Evolutionary conservation across 2,888 invertebrate species (phyloP).

Genomic region (Gymnosoma rotundatum): DNA sequence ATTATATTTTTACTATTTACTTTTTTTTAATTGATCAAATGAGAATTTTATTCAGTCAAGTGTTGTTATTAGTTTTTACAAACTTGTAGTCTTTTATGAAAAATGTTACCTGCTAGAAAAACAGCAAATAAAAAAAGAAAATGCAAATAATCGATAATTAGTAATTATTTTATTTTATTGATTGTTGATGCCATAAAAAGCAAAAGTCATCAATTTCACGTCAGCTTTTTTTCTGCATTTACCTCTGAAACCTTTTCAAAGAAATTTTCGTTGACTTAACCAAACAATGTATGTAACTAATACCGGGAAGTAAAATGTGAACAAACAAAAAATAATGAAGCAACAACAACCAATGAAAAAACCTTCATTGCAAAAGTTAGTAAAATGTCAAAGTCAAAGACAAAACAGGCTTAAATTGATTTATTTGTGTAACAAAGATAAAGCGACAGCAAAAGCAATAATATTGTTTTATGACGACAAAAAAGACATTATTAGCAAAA

Average conservation of each 20-base stretch:
- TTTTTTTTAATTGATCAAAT: too few species aligned
- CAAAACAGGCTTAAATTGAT: slow-evolving; percentile 68
- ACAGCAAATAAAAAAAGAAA: not conserved
- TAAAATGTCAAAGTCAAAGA: slow-evolving; percentile 69
- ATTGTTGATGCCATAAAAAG: not conserved
- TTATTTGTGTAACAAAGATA: slow-evolving; percentile 58
- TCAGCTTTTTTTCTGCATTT: slow-evolving; percentile 14
- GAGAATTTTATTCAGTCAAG: too few species aligned
- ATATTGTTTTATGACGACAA: slow-evolving; percentile 9
- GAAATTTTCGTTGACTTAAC: slow-evolving; percentile 40
- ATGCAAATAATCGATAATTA: not conserved
- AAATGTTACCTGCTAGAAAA: not conserved
- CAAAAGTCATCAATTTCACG: slow-evolving; percentile 2
- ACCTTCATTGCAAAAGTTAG: slow-evolving; percentile 59
- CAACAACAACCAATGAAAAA: slow-evolving; percentile 38
- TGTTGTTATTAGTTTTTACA: too few species aligned
- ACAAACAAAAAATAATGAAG: slow-evolving; percentile 12
- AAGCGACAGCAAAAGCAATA: slow-evolving; percentile 9
- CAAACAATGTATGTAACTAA: slow-evolving; percentile 50
- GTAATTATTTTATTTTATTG: not conserved
- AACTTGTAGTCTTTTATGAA: too few species aligned
- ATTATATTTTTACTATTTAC: too few species aligned
- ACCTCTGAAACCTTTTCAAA: slow-evolving; percentile 54
- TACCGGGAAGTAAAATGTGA: slow-evolving; percentile 64
- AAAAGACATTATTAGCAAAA: not conserved